Percentiles rank a stretch among this genome's conserved stretches.
These are phyloP conservation scores for Murina feae DNA, from an alignment of 2,113 vertebrate species.

Conservation along the genomic window DNA sequence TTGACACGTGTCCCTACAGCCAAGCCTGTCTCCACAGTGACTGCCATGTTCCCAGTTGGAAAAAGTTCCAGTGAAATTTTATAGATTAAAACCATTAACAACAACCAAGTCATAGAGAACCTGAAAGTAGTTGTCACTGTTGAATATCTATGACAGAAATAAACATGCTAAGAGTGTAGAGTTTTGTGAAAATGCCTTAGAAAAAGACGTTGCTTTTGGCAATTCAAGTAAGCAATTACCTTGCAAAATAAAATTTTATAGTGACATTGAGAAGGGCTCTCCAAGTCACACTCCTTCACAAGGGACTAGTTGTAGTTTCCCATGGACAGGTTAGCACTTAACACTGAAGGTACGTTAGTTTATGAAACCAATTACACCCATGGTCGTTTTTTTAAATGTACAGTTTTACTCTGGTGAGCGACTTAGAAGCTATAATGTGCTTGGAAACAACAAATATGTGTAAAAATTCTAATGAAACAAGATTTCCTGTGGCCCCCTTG, in stretches of 20 bases:
- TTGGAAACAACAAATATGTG: not conserved
- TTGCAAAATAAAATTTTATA: conserved; percentile 41
- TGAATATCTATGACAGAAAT: conserved; percentile 2
- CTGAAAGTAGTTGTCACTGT: not conserved
- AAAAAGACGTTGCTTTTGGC: not conserved
- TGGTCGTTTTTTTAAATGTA: not conserved
- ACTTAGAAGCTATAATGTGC: not conserved
- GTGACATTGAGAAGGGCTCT: conserved; percentile 29
- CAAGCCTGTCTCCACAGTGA: not conserved
- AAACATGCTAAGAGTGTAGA: not conserved
- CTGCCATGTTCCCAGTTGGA: not conserved
- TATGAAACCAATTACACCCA: conserved; percentile 32
- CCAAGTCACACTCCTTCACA: not conserved
- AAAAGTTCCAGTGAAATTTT: not conserved
- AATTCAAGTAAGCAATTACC: conserved; percentile 28
- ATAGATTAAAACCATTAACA: not conserved
- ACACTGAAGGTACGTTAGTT: conserved; percentile 45
- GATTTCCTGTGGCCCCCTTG: not conserved
- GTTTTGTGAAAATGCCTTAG: not conserved
- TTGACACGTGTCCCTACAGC: not conserved
- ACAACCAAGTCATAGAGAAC: not conserved
- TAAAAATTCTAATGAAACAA: not conserved
- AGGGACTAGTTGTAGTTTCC: not conserved
- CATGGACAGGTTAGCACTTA: conserved; percentile 39
- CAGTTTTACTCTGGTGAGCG: not conserved